Evolutionary conservation across 2,888 invertebrate species (phyloP), one percentile per base, ranked within the genome.

Genomic region (Ischnus inquisitorius): DNA sequence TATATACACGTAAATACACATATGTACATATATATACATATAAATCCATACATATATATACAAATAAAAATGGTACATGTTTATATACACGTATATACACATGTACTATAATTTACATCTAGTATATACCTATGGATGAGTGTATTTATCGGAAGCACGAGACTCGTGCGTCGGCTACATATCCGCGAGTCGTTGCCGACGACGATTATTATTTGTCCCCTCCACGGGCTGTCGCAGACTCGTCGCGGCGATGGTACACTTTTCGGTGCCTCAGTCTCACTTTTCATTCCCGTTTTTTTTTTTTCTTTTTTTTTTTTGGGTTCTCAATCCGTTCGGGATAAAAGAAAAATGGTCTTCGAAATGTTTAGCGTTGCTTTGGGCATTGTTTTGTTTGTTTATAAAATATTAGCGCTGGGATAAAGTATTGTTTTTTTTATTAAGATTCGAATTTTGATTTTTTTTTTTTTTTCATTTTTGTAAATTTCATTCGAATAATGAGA

Each of bases 121-220:
- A n/a, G n/a, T n/a, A n/a, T n/a, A 34, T 34, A 34, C 8, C 34
- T 64, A n/a, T 71, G n/a, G 10, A 46, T 64, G 14, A 48, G 8
- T 28, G 5, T 64, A 39, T 54, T 14, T 41, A n/a, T 68, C 5
- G 16, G 34, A 39, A 39, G 19, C 60, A 43, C 72, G 46, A 72
- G 46, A 72, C 46, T 41, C 69, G 54, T 28, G 28, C 25, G 25
- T n/a, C 28, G 34, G 60, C 46, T 74, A 46, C 48, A 25, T 46
- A 16, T 46, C 46, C 8, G 51, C 60, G 74, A 76, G 62, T 79
- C 79, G 81, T 81, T 81, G 69, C 51, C 46, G 78, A 75, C 62
- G 82, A 79, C 78, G 78, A 85, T 86, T 82, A 85, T 86, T 83
- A 81, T 86, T 79, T 67, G 74, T 76, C 79, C 80, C 75, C 54